Evolutionary conservation across 2,888 invertebrate species (phyloP).

Genomic region (Heliconius sara): DNA sequence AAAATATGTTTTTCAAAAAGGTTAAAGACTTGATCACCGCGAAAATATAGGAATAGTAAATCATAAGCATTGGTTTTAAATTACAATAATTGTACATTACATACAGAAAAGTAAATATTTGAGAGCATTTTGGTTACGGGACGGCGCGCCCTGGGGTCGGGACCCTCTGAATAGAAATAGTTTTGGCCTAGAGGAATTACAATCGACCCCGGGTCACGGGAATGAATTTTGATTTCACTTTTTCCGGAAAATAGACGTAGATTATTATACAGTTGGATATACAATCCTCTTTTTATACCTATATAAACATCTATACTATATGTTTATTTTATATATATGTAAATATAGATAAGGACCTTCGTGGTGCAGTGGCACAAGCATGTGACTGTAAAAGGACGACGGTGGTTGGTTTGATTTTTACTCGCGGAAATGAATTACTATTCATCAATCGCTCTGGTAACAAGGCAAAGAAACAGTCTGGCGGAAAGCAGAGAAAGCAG

Average conservation of each 20-base stretch:
- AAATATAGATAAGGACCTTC: too few species aligned
- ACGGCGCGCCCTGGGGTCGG: constrained; percentile 57
- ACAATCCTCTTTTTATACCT: constrained; percentile 17
- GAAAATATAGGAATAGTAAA: not conserved
- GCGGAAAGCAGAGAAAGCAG: too few species aligned
- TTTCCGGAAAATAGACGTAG: constrained; percentile 35
- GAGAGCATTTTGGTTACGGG: constrained; percentile 33
- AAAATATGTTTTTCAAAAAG: too few species aligned
- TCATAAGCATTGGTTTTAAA: not conserved
- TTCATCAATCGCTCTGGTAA: too few species aligned
- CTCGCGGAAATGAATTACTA: too few species aligned
- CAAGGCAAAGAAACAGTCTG: too few species aligned
- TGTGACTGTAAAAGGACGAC: too few species aligned
- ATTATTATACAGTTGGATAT: constrained; percentile 35
- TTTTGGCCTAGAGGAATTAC: constrained; percentile 73
- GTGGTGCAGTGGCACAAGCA: too few species aligned
- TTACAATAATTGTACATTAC: constrained; percentile 12
- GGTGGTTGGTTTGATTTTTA: too few species aligned
- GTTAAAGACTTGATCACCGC: too few species aligned
- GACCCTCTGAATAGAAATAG: constrained; percentile 78
- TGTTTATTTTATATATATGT: not conserved
- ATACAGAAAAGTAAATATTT: constrained; percentile 32
- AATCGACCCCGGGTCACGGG: constrained; percentile 66
- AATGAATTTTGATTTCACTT: constrained; percentile 66
- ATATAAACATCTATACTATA: constrained; percentile 16